A percentile compares a stretch with the other conserved stretches of the same genome.
Evolutionary conservation across 2,888 invertebrate genomes (phyloP).

Genomic region (Catocala nupta): DNA sequence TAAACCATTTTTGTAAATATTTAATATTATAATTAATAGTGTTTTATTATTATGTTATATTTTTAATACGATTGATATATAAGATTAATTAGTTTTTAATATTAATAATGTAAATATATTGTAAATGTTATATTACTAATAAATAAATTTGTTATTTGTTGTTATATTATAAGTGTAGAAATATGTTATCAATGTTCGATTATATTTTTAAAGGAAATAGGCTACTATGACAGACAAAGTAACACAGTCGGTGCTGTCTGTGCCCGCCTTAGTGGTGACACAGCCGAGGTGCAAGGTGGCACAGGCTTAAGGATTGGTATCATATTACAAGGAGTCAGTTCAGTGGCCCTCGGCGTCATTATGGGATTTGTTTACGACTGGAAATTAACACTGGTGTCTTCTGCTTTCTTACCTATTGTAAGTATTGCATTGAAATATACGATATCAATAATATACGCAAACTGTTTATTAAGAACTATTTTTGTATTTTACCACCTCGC

Average conservation of each 20-base stretch:
- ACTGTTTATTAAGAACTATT: too few species aligned
- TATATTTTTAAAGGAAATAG: conserved; percentile 81
- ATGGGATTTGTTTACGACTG: conserved; percentile 87
- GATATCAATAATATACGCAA: too few species aligned
- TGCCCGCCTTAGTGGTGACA: conserved; percentile 88
- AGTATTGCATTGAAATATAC: conserved; percentile 49
- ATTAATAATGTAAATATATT: too few species aligned
- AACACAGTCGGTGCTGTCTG: conserved; percentile 89
- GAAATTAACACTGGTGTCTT: conserved; percentile 88
- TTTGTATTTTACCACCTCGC: too few species aligned
- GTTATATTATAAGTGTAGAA: too few species aligned
- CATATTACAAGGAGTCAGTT: conserved; percentile 88
- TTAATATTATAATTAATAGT: too few species aligned
- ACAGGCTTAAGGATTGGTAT: conserved; percentile 89
- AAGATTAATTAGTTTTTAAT: too few species aligned
- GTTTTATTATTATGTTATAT: too few species aligned
- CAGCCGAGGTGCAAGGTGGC: conserved; percentile 89
- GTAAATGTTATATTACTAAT: too few species aligned
- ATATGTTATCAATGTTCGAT: too few species aligned
- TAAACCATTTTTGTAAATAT: too few species aligned
- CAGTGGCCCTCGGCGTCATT: conserved; percentile 86
- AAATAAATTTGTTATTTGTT: background rate
- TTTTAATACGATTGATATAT: too few species aligned
- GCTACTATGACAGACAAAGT: conserved; percentile 87
- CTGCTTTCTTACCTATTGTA: conserved; percentile 88